These are phyloP conservation scores for Aspidiotus rigidus DNA, from an alignment of 2,888 invertebrate species.

Conservation along the genomic window DNA sequence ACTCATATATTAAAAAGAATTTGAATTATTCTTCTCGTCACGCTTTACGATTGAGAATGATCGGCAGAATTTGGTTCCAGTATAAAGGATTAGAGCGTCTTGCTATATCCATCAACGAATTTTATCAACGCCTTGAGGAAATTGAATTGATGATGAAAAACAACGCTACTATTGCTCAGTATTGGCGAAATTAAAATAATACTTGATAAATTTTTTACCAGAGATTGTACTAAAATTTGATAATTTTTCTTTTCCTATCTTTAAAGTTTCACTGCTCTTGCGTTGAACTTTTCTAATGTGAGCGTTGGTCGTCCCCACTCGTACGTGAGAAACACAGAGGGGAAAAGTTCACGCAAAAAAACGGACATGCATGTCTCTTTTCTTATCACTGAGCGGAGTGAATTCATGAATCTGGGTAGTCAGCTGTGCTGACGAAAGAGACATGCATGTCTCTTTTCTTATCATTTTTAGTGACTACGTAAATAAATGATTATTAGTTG, in stretches of 20 bases:
- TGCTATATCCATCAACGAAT: constrained; percentile 13
- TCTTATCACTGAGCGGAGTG: too few relatives aligned
- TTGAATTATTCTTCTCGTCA: not conserved
- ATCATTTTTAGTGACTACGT: too few relatives aligned
- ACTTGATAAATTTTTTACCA: not conserved
- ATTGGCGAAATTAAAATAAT: not conserved
- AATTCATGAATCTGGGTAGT: too few relatives aligned
- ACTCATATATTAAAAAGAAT: not conserved
- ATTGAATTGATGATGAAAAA: constrained; percentile 11
- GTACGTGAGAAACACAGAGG: constrained; percentile 1
- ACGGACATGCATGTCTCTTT: too few relatives aligned
- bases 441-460: too few relatives aligned
- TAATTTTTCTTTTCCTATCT: not conserved
- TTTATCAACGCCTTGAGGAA: constrained; percentile 11
- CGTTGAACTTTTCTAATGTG: too few relatives aligned
- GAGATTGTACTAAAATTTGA: too few relatives aligned
- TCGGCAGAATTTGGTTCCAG: constrained; percentile 5
- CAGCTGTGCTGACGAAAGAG: too few relatives aligned
- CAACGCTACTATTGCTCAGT: constrained; percentile 5
- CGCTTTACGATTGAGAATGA: not conserved
- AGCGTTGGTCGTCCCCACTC: constrained; percentile 16
- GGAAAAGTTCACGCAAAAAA: too few relatives aligned
- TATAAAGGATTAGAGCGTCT: constrained; percentile 16
- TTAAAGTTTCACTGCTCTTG: too few relatives aligned
- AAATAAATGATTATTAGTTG: too few relatives aligned